Conservation (phyloP, 1,140 invertebrate species). For the Caerostris darwini region DNA sequence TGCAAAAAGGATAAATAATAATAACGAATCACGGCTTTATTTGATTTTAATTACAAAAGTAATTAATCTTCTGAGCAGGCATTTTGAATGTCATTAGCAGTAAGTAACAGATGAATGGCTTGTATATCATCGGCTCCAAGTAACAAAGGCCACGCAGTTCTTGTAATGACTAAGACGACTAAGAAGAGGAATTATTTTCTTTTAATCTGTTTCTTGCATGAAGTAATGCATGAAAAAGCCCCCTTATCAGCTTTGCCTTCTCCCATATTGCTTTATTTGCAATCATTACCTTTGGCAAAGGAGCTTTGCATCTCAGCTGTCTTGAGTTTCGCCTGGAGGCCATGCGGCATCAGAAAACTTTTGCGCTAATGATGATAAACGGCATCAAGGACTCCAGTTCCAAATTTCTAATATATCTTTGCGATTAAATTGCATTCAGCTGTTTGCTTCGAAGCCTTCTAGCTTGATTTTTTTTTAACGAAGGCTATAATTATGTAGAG, state of each 20-base stretch:
- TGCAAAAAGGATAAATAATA: neutral
- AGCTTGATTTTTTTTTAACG: neutral
- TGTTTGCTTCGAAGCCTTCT: neutral
- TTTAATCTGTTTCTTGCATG: neutral
- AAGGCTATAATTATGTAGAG: neutral
- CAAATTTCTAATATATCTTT: neutral
- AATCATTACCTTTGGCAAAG: neutral
- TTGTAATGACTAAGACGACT: neutral
- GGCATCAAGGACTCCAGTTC: neutral
- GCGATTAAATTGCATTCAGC: neutral
- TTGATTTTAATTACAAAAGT: slow-evolving; percentile 38
- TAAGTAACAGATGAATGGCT: neutral
- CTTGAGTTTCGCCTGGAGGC: neutral
- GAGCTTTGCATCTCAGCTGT: neutral
- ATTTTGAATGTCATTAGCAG: slow-evolving; percentile 42
- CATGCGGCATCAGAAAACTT: neutral
- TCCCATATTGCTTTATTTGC: neutral
- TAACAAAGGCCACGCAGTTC: neutral
- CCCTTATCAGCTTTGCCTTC: neutral
- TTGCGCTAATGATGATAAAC: neutral
- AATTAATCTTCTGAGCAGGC: slow-evolving; percentile 2
- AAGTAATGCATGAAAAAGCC: neutral
- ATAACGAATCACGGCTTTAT: slow-evolving; percentile 12
- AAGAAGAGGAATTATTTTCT: neutral
- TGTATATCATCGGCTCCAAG: neutral